Percentiles rank a stretch among this genome's conserved stretches.
These are phyloP conservation scores for Tethea ocularis DNA, from an alignment of 2,888 invertebrate genomes.

Conservation along the genomic window DNA sequence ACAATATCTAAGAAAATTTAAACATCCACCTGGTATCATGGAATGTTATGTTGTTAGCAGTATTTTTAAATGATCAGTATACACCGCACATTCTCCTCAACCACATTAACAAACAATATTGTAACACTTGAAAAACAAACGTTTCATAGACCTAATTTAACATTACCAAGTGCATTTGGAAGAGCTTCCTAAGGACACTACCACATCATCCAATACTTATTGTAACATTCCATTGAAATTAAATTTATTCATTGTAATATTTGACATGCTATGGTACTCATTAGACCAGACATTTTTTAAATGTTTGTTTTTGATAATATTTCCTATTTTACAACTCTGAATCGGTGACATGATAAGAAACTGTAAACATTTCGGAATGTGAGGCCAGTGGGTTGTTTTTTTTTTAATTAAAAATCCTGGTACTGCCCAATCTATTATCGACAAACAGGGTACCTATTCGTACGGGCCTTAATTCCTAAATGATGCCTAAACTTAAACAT, in stretches of 20 bases:
- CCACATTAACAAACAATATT: conserved; percentile 46
- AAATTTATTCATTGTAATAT: conserved; percentile 36
- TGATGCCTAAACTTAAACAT: conserved; percentile 50
- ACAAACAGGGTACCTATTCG: conserved; percentile 8
- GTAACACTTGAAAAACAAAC: conserved; percentile 50
- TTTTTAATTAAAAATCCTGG: not conserved
- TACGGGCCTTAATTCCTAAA: conserved; percentile 42
- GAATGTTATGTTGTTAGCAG: conserved; percentile 52
- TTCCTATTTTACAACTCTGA: conserved; percentile 38
- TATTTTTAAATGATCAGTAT: conserved; percentile 45
- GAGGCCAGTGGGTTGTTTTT: conserved; percentile 42
- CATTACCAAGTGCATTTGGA: conserved; percentile 63
- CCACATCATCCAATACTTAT: conserved; percentile 58
- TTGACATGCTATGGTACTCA: conserved; percentile 68
- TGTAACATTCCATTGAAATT: conserved; percentile 53
- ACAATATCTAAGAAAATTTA: conserved; percentile 41
- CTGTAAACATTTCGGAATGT: conserved; percentile 45
- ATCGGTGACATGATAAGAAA: conserved; percentile 55
- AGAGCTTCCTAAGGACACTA: conserved; percentile 70
- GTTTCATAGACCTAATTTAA: conserved; percentile 17
- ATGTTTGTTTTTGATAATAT: conserved; percentile 25
- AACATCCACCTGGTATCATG: conserved; percentile 49
- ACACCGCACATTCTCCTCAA: conserved; percentile 48
- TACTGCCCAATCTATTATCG: not conserved
- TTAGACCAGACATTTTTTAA: conserved; percentile 29